phyloP scores from a whole-genome alignment of 2,113 vertebrate species.

The Oxyura jamaicensis region DNA sequence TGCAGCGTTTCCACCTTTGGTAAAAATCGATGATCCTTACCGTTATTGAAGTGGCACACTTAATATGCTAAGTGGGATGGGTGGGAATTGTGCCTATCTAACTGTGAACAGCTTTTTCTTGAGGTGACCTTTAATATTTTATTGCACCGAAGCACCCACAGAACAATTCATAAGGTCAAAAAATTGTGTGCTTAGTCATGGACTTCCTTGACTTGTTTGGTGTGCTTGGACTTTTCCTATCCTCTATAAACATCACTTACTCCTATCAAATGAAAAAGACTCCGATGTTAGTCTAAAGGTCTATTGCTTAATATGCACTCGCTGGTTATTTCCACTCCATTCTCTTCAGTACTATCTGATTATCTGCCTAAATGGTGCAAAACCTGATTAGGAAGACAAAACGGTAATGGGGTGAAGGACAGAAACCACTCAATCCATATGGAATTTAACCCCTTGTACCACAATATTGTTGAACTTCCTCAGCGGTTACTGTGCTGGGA shows the following conservation, averaged over 20 bases:
- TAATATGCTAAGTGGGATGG: not conserved
- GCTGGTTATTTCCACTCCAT: not conserved
- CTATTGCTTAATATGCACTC: not conserved
- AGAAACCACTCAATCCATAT: not conserved
- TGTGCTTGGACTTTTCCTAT: not conserved
- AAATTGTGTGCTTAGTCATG: not conserved
- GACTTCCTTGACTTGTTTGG: not conserved
- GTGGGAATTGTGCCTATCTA: not conserved
- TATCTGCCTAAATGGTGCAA: not conserved
- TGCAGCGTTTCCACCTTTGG: not conserved
- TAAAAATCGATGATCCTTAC: not conserved
- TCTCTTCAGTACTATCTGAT: not conserved
- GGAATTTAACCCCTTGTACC: not conserved
- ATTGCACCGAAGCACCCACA: not conserved
- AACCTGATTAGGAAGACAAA: not conserved
- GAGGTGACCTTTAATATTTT: not conserved
- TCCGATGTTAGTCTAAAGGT: not conserved
- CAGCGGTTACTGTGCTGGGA: not conserved
- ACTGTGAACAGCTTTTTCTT: not conserved
- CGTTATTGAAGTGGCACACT: not conserved
- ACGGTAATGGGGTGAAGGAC: not conserved
- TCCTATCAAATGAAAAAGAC: too few species aligned
- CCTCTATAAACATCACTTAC: not conserved
- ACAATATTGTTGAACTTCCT: not conserved
- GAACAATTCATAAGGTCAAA: not conserved